Percentiles rank a stretch among this genome's conserved stretches.
These are phyloP conservation scores for Pampus argenteus DNA, from an alignment of 2,797 vertebrate genomes.

Conservation along the genomic window DNA sequence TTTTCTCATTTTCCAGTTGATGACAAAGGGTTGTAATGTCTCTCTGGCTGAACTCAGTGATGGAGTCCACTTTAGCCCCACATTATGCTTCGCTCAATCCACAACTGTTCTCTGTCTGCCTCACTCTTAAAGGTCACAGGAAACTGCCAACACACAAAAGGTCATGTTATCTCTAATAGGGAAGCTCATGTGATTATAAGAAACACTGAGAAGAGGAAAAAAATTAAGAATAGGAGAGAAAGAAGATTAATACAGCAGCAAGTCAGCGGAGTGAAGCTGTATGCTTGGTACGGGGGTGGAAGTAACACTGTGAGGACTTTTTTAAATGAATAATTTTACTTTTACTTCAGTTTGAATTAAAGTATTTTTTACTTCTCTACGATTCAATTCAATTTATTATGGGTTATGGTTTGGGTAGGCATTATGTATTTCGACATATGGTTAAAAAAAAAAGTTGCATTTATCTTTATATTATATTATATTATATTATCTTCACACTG, in stretches of 20 bases:
- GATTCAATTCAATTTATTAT: not conserved
- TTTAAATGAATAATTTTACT: not conserved
- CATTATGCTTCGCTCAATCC: slow-evolving; percentile 77
- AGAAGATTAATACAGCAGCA: slow-evolving; percentile 45
- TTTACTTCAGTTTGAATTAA: not conserved
- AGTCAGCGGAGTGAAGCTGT: slow-evolving; percentile 22
- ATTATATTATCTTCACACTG: no score
- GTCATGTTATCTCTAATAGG: slow-evolving; percentile 80
- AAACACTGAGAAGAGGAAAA: slow-evolving; percentile 46
- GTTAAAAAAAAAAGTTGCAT: no score
- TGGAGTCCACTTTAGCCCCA: slow-evolving; percentile 71
- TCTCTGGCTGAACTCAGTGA: slow-evolving; percentile 55
- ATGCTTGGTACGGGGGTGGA: not conserved
- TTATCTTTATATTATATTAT: not conserved
- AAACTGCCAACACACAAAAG: slow-evolving; percentile 83
- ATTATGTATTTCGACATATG: no score
- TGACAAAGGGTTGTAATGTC: slow-evolving; percentile 68
- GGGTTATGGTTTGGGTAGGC: not conserved
- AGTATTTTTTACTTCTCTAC: no score
- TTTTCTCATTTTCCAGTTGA: slow-evolving; percentile 78
- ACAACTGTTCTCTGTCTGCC: slow-evolving; percentile 73
- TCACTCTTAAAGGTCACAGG: slow-evolving; percentile 80
- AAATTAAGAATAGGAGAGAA: slow-evolving; percentile 41
- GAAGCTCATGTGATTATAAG: slow-evolving; percentile 74
- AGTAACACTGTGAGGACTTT: not conserved